phyloP scores from a whole-genome alignment of 2,113 vertebrate species.

The Anarhynchus alexandrinus region DNA sequence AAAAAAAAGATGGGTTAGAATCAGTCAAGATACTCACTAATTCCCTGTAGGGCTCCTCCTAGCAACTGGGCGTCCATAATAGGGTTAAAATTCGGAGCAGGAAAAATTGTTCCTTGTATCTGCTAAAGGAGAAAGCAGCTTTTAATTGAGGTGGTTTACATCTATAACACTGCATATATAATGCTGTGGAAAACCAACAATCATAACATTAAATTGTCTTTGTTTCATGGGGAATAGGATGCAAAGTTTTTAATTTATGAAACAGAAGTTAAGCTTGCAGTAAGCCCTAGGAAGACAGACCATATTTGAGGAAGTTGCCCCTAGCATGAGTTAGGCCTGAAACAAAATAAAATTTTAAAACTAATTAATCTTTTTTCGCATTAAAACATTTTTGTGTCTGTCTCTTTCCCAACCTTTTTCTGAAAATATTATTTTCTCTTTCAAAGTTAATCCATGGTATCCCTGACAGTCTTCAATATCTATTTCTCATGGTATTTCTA shows the following conservation, averaged over 20 bases:
- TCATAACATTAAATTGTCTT: not conserved
- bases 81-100: conserved; percentile 72
- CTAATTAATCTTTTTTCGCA: not conserved
- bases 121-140: conserved; percentile 14
- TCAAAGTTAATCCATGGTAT: not conserved
- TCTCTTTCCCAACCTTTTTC: not conserved
- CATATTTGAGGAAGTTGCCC: not conserved
- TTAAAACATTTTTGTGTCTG: not conserved
- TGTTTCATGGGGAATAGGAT: not conserved
- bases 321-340: not conserved
- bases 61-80: conserved; percentile 74
- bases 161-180: not conserved
- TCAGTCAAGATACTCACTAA: conserved; percentile 57
- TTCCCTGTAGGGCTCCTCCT: conserved; percentile 75
- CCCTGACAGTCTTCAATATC: not conserved
- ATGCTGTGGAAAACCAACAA: not conserved
- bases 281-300: not conserved
- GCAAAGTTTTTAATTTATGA: not conserved
- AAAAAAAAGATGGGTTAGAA: not conserved
- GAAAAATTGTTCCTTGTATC: conserved; percentile 76
- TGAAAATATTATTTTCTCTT: not conserved
- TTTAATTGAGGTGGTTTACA: not conserved
- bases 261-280: not conserved
- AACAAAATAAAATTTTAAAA: not conserved
- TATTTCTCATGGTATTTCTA: not conserved